Evolutionary conservation across 2,888 invertebrate genomes (phyloP).

Genomic region (Nasonovia ribisnigri): DNA sequence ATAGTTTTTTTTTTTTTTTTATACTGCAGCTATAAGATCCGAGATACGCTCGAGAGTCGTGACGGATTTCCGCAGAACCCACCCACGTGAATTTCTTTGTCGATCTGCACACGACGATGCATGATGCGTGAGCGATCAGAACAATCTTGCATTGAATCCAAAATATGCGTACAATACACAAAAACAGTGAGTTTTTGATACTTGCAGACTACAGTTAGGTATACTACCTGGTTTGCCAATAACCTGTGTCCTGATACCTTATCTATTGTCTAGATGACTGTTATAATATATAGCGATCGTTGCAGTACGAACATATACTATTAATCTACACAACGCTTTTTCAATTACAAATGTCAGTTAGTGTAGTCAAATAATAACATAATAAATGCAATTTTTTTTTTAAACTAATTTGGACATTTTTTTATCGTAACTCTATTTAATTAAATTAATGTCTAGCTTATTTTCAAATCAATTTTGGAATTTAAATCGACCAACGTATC

Average conservation of each 20-base stretch:
- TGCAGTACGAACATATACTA: too few species aligned
- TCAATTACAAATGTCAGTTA: too few species aligned
- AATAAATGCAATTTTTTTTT: background rate
- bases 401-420: background rate
- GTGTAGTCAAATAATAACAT: background rate
- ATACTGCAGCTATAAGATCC: background rate
- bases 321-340: too few species aligned
- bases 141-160: background rate
- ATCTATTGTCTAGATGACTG: too few species aligned
- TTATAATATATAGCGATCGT: too few species aligned
- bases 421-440: background rate
- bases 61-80: background rate
- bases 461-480: too few species aligned
- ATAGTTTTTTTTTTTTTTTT: background rate
- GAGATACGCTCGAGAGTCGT: background rate
- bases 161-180: background rate
- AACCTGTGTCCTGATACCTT: too few species aligned
- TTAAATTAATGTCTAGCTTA: background rate
- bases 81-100: too few species aligned
- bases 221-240: too few species aligned
- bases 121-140: background rate
- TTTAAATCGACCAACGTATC: background rate
- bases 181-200: background rate
- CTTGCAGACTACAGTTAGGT: background rate
- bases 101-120: background rate